Conservation (phyloP, 1,140 invertebrate species). For the Metaphire vulgaris region DNA sequence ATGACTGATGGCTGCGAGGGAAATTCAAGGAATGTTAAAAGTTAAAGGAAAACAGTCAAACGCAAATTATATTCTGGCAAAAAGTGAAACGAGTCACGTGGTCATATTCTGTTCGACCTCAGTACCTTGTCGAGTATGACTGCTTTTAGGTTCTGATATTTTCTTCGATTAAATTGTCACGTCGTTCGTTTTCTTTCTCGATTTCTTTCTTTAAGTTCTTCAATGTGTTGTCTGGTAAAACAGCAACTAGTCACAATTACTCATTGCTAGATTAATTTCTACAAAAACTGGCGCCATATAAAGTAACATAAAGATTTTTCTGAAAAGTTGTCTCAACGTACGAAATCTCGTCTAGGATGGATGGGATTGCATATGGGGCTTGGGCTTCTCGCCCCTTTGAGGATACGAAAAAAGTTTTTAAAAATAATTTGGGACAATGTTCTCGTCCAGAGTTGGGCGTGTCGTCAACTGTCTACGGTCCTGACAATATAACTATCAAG, state of each 20-base stretch:
- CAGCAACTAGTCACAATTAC: too few relatives aligned
- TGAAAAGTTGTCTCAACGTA: neutral
- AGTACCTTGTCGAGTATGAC: neutral
- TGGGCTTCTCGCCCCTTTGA: neutral
- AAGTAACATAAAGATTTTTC: neutral
- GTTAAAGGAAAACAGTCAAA: neutral
- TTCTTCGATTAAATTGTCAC: neutral
- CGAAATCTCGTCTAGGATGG: neutral
- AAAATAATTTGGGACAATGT: too few relatives aligned
- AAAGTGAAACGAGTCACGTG: neutral
- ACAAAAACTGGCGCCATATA: too few relatives aligned
- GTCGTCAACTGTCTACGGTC: too few relatives aligned
- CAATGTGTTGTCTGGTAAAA: neutral
- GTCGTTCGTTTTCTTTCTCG: neutral
- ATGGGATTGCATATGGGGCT: neutral
- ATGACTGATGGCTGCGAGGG: neutral
- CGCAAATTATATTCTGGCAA: neutral
- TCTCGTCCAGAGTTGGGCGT: too few relatives aligned
- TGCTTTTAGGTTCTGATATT: neutral
- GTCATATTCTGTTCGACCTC: too few relatives aligned
- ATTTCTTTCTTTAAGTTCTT: neutral
- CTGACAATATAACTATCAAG: too few relatives aligned
- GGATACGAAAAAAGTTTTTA: too few relatives aligned
- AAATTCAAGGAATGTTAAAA: neutral
- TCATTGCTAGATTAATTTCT: too few relatives aligned